Evolutionary conservation across 1,140 invertebrate species (phyloP).

Genomic region (Brachionus manjavacas): DNA sequence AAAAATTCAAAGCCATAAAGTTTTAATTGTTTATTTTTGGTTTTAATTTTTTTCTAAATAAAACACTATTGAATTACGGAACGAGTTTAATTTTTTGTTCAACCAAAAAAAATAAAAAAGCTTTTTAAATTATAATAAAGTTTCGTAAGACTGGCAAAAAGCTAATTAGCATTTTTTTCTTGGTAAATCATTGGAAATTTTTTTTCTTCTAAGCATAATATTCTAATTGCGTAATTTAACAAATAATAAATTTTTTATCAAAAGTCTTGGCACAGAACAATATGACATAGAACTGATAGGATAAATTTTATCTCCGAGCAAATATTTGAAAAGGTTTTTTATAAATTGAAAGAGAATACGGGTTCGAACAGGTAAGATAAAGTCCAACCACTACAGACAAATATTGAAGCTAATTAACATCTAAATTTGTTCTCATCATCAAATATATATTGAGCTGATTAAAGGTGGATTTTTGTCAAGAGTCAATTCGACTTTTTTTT

Average conservation of each 20-base stretch:
- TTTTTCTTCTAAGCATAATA: not conserved
- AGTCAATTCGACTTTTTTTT: not conserved
- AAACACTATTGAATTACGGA: constrained; percentile 12
- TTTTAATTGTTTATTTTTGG: constrained; percentile 36
- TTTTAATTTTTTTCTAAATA: constrained; percentile 18
- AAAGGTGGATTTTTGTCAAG: not conserved
- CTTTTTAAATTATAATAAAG: not conserved
- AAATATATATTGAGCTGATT: not conserved
- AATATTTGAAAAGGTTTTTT: not conserved
- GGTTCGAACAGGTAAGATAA: not conserved
- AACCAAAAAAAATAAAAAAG: not conserved
- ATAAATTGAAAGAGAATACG: not conserved
- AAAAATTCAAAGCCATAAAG: constrained; percentile 4
- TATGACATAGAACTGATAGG: not conserved
- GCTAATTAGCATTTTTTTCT: constrained; percentile 11
- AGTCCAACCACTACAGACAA: not conserved
- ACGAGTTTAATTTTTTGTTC: constrained; percentile 3
- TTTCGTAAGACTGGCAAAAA: not conserved
- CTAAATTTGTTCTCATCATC: not conserved
- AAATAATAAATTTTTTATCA: not conserved
- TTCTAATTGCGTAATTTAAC: not conserved
- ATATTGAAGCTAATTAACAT: not conserved
- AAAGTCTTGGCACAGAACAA: not conserved
- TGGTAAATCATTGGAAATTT: not conserved
- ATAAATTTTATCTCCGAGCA: not conserved